Evolutionary conservation across 2,797 vertebrate genomes (phyloP).

Genomic region (Artibeus jamaicensis): DNA sequence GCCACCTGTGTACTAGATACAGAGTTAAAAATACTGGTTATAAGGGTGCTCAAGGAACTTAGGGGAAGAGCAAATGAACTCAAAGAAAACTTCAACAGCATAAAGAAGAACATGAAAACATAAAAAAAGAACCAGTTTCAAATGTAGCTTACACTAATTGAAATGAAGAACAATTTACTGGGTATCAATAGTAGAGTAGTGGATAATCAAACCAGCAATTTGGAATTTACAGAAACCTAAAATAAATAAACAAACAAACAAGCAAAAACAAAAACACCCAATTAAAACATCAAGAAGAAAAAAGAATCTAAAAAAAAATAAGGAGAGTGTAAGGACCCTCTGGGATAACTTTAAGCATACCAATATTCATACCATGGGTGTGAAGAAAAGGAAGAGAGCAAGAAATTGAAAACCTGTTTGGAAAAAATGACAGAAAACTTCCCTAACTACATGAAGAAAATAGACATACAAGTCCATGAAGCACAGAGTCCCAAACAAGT

Average conservation of each 20-base stretch:
- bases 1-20: background rate
- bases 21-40: background rate
- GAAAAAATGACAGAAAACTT: background rate
- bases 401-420: background rate
- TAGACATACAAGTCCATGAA: background rate
- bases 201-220: background rate
- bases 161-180: background rate
- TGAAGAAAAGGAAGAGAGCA: background rate
- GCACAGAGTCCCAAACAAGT: background rate
- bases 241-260: background rate
- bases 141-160: background rate
- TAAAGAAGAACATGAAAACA: background rate
- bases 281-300: background rate
- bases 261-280: background rate
- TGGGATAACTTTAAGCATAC: background rate
- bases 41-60: background rate
- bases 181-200: background rate
- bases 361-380: background rate
- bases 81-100: background rate
- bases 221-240: background rate
- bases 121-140: background rate
- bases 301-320: background rate
- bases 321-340: background rate
- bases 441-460: background rate
- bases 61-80: background rate